Evolutionary conservation across 2,888 invertebrate genomes (phyloP), one percentile per base, ranked within the genome.

Genomic region (Exephanes ischioxanthus): DNA sequence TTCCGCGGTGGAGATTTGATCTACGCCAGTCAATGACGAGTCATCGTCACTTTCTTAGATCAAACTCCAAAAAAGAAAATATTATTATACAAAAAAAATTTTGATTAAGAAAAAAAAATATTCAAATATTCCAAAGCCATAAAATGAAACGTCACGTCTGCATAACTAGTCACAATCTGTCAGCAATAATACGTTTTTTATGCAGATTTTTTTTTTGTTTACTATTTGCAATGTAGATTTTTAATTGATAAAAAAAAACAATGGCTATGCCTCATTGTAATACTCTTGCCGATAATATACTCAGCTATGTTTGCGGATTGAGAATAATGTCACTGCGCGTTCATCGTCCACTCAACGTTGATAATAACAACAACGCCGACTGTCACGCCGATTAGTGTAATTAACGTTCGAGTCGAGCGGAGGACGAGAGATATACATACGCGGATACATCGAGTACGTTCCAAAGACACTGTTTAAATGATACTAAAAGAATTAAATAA

Each of bases 1-100:
- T 94, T 93, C 85, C 93, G 93, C 37, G 94, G 94, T 11, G 89
- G 89, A 66, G 91, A 94, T 90, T 91, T 94, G 70, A 89, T 91
- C 79, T 93, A 93, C 80, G 89, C 86, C 19, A 90, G 86, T 84
- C 90, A 91, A 51, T 90, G 91, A 91, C 87, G 16, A 80, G n/a
- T 33, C 9, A 45, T 19, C 19, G 41, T 1, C 37, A 26, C 22
- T 26, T n/a, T 51, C 41, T 72, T 84, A 79, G 78, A 48, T 80
- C 37, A 76, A 76, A 53, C 41, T 48, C 14, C 0, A 30, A 16
- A 19, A 51, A 4, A 33, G 19, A 22, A 19, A 55, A 55, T 45
- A 73, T 41, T 19, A 45, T 73, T 1, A 22, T 33, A 2, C 16
- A 45, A 41, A 11, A 41, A 11, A 41, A 41, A 41, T 48, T 48